These are phyloP conservation scores for Irena cyanogastra DNA, from an alignment of 2,113 vertebrate genomes.

Conservation along the genomic window DNA sequence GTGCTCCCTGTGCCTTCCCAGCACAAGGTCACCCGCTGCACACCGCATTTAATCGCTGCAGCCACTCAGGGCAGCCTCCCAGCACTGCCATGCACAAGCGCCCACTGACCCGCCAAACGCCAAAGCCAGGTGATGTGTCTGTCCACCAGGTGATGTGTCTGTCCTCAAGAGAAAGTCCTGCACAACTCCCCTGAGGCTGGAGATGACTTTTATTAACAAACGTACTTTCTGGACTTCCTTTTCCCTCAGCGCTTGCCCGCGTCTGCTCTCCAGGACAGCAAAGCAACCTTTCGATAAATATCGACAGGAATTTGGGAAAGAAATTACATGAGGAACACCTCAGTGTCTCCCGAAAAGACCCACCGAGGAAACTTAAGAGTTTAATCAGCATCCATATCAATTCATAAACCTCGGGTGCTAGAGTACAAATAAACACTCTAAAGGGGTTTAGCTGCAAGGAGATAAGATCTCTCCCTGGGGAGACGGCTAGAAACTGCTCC, in stretches of 20 bases:
- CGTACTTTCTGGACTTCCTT: background rate
- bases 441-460: conserved; percentile 67
- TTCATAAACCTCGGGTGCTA: conserved; percentile 62
- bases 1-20: background rate
- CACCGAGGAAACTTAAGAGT: background rate
- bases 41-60: background rate
- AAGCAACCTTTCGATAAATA: background rate
- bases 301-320: background rate
- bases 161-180: background rate
- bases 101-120: too few species aligned
- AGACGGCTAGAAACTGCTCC: conserved; percentile 71
- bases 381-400: conserved; percentile 43
- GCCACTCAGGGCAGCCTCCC: background rate
- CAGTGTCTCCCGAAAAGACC: background rate
- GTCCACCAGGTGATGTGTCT: background rate
- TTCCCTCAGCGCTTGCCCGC: background rate
- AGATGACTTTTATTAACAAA: background rate
- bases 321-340: background rate
- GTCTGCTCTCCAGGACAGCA: background rate
- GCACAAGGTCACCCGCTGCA: background rate
- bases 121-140: background rate
- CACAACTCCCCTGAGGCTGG: background rate
- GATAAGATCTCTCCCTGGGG: conserved; percentile 79
- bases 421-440: conserved; percentile 73
- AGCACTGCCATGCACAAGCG: background rate